Conservation (phyloP, 2,113 vertebrate genomes). For the Barnardius zonarius region DNA sequence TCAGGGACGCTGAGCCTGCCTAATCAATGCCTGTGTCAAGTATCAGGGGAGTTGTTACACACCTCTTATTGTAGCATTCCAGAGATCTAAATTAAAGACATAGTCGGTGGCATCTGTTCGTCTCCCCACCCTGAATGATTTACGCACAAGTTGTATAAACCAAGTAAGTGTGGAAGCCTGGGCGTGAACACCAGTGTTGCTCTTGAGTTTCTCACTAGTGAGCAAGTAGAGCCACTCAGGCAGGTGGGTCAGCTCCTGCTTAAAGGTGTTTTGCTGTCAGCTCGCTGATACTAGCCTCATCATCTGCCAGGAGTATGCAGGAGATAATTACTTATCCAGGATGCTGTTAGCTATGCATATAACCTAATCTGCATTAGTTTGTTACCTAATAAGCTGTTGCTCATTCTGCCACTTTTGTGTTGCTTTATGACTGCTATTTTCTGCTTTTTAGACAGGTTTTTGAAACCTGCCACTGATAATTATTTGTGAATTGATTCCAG, state of each 20-base stretch:
- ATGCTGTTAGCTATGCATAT: neutral
- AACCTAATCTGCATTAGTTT: neutral
- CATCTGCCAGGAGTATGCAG: neutral
- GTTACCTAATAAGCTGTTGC: neutral
- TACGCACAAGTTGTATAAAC: neutral
- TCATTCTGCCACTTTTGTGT: neutral
- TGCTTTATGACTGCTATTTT: neutral
- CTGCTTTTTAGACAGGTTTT: neutral
- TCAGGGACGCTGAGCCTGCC: neutral
- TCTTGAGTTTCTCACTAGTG: neutral
- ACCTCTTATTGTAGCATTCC: neutral
- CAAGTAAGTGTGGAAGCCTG: neutral
- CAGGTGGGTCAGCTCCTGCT: neutral
- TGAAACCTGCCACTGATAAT: neutral
- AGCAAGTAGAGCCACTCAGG: neutral
- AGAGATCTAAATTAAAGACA: neutral
- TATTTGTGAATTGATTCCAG: neutral
- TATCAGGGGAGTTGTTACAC: neutral
- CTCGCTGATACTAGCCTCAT: neutral
- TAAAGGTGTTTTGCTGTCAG: neutral
- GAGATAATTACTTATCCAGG: neutral
- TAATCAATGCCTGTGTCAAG: neutral
- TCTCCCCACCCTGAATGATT: neutral
- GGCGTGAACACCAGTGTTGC: neutral
- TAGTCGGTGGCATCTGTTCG: fast-evolving